These are phyloP conservation scores for Poecilia wingei DNA, from an alignment of 2,797 vertebrate species.

Conservation along the genomic window DNA sequence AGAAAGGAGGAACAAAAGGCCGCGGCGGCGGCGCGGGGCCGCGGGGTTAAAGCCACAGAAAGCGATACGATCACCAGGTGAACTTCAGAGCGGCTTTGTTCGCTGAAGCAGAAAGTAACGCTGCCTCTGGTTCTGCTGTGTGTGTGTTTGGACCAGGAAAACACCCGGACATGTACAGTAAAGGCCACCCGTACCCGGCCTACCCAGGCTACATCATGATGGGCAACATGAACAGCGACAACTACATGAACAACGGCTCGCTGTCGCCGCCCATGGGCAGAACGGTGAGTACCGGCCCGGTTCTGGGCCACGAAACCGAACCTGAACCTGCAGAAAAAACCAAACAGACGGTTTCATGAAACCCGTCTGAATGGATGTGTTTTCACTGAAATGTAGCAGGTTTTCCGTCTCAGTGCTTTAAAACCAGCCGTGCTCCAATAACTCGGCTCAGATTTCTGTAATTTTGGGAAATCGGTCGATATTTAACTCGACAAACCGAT, in stretches of 20 bases:
- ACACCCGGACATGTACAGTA: slow-evolving; percentile 91
- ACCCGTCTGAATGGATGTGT: background rate
- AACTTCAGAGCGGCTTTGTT: slow-evolving; percentile 28
- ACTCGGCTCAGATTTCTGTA: background rate
- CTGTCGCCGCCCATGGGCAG: slow-evolving; percentile 96
- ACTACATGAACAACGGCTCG: slow-evolving; percentile 98
- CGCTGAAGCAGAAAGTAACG: background rate
- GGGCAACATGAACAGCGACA: slow-evolving; percentile 96
- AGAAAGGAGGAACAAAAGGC: slow-evolving; percentile 74
- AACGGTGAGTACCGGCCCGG: slow-evolving; percentile 88
- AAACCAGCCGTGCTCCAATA: background rate
- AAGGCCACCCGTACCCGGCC: slow-evolving; percentile 90
- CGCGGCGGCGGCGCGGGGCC: slow-evolving; percentile 50
- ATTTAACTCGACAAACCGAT: background rate
- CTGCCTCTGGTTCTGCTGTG: slow-evolving; percentile 25
- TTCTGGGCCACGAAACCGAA: background rate
- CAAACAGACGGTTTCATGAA: background rate
- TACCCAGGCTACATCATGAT: slow-evolving; percentile 99
- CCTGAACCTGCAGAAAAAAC: background rate
- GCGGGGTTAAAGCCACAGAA: slow-evolving; percentile 68
- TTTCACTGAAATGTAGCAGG: background rate
- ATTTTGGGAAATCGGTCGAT: background rate
- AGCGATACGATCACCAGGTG: slow-evolving; percentile 67
- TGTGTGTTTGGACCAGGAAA: slow-evolving; percentile 81
- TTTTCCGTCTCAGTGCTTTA: background rate